Evolutionary conservation across 2,888 invertebrate genomes (phyloP).

Genomic region (Mayetiola destructor): DNA sequence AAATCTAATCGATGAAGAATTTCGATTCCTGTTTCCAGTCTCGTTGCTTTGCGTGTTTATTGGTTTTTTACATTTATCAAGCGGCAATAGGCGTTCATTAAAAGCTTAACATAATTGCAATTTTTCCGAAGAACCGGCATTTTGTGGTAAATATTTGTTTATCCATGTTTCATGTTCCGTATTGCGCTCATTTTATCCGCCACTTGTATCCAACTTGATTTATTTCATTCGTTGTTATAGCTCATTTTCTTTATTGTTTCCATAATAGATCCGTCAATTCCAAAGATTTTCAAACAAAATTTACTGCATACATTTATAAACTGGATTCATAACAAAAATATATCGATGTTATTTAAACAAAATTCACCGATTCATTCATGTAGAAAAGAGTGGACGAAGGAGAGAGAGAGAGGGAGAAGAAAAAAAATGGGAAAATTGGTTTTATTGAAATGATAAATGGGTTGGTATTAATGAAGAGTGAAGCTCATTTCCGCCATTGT

Average conservation of each 20-base stretch:
- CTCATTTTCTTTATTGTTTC: neutral
- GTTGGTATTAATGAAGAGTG: no score
- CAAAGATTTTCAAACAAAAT: neutral
- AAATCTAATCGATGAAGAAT: neutral
- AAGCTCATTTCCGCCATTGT: no score
- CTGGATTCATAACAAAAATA: no score
- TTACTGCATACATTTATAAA: no score
- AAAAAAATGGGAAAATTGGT: no score
- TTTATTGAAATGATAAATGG: no score
- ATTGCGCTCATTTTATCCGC: neutral
- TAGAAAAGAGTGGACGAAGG: no score
- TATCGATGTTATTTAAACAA: no score
- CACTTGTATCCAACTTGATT: neutral
- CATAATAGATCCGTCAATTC: slow-evolving; percentile 1
- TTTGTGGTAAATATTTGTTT: neutral
- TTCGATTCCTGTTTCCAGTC: neutral
- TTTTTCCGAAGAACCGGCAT: neutral
- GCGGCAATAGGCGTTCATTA: neutral
- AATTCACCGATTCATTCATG: no score
- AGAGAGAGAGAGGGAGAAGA: no score
- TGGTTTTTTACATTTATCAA: neutral
- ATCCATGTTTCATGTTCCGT: neutral
- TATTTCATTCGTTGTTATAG: neutral
- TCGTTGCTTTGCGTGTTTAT: neutral
- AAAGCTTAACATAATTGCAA: slow-evolving; percentile 4